Evolutionary conservation across 2,113 vertebrate species (phyloP).

Genomic region (Edolisoma coerulescens): DNA sequence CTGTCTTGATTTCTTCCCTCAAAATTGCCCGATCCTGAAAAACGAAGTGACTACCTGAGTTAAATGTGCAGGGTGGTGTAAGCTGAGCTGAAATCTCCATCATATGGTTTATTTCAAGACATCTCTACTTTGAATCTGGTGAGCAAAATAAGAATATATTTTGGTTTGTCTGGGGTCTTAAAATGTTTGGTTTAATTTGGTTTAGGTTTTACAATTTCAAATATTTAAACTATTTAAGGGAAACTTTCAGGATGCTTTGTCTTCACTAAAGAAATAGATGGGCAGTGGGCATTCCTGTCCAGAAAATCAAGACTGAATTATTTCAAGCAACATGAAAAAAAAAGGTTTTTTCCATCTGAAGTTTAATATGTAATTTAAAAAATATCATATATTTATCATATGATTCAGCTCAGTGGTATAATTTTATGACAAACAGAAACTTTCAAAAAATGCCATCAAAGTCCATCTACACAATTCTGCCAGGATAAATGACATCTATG

Average conservation of each 20-base stretch:
- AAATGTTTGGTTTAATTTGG: background rate
- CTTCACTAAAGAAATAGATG: background rate
- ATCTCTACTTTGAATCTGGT: background rate
- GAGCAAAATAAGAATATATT: background rate
- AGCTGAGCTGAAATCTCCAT: background rate
- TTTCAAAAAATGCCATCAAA: background rate
- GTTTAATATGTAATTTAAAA: background rate
- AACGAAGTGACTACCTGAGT: background rate
- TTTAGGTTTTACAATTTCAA: background rate
- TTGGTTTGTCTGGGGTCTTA: background rate
- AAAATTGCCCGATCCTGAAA: background rate
- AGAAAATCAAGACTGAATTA: background rate
- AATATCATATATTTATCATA: background rate
- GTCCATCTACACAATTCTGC: background rate
- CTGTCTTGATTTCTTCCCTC: constrained; percentile 27
- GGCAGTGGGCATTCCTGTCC: background rate
- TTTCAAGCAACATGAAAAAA: background rate
- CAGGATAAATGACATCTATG: background rate
- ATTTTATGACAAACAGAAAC: background rate
- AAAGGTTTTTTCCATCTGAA: background rate
- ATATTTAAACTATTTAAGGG: background rate
- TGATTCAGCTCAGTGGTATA: background rate
- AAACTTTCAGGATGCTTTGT: background rate
- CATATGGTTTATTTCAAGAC: background rate
- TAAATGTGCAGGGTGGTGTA: background rate